phyloP scores from a whole-genome alignment of 1,140 invertebrate species.

The Rhyacophila brunnea region DNA sequence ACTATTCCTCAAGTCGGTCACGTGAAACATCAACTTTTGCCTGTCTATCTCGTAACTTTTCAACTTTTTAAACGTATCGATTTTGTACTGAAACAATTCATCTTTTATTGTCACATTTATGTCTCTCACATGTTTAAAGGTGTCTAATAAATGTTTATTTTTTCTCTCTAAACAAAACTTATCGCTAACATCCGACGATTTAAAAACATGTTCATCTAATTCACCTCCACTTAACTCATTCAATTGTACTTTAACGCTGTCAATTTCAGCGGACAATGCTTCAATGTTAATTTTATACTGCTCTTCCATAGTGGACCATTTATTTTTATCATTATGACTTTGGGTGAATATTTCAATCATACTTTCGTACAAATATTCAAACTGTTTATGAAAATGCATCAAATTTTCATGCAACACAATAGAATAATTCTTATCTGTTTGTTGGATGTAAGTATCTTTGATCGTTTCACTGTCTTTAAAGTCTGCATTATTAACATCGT shows the following conservation, averaged over 20 bases:
- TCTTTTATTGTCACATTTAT: conserved; percentile 46
- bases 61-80: conserved; percentile 37
- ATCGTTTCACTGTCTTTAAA: conserved; percentile 39
- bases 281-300: conserved; percentile 48
- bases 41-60: conserved; percentile 45
- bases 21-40: conserved; percentile 41
- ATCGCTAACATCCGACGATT: conserved; percentile 6
- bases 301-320: conserved; percentile 48
- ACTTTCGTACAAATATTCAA: conserved; percentile 45
- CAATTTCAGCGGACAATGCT: conserved; percentile 41
- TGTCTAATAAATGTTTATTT: conserved; percentile 46
- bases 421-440: conserved; percentile 25
- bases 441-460: conserved; percentile 44
- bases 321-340: conserved; percentile 40
- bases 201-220: conserved; percentile 2
- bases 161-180: conserved; percentile 36
- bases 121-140: conserved; percentile 44
- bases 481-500: conserved; percentile 15
- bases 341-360: conserved; percentile 42
- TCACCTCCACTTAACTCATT: conserved; percentile 12
- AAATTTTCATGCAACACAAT: conserved; percentile 33
- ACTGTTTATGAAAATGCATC: conserved; percentile 48
- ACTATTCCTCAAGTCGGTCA: conserved; percentile 43
- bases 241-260: conserved; percentile 19
- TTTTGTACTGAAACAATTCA: conserved; percentile 44